phyloP scores from a whole-genome alignment of 2,888 invertebrate genomes.

The Drosophila antonietae region DNA sequence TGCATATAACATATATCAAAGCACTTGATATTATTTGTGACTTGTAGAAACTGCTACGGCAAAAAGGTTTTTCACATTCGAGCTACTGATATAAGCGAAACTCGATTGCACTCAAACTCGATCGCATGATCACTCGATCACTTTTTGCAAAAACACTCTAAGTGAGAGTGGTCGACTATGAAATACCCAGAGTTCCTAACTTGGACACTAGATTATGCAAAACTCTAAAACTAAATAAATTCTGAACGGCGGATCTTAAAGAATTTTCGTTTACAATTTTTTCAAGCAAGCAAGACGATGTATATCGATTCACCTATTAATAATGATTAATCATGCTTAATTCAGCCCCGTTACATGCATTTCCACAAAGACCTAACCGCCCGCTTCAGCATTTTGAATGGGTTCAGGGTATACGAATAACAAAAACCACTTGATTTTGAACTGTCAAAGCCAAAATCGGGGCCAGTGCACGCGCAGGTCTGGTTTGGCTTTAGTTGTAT shows the following conservation, averaged over 20 bases:
- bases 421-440: conserved; percentile 49
- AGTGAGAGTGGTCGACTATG: background rate
- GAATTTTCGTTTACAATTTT: too few species aligned
- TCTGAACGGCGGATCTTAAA: background rate
- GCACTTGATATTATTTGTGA: conserved; percentile 1
- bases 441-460: conserved; percentile 71
- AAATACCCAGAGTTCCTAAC: background rate
- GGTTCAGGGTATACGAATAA: conserved; percentile 7
- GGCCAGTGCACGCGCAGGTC: conserved; percentile 47
- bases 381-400: background rate
- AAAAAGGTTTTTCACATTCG: conserved; percentile 5
- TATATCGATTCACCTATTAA: background rate
- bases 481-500: conserved; percentile 33
- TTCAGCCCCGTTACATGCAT: background rate
- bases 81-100: conserved; percentile 37
- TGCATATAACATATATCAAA: background rate
- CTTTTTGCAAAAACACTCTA: conserved; percentile 21
- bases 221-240: background rate
- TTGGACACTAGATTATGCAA: too few species aligned
- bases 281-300: too few species aligned
- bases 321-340: too few species aligned
- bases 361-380: too few species aligned
- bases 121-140: conserved; percentile 36
- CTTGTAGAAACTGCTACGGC: background rate
- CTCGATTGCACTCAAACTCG: conserved; percentile 51